phyloP scores from a whole-genome alignment of 2,888 invertebrate species.

The Drosophila conformis region DNA sequence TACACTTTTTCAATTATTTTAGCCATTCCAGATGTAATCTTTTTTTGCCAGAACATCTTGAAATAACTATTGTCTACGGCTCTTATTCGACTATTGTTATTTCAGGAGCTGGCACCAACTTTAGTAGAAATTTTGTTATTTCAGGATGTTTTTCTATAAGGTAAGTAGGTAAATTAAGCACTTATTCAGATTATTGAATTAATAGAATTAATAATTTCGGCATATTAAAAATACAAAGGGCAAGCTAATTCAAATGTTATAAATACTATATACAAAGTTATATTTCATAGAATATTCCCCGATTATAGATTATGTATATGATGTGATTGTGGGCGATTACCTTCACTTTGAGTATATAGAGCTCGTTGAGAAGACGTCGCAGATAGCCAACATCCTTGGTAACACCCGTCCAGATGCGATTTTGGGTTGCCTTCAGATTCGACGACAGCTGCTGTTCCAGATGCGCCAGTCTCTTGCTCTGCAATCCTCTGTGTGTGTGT shows the following conservation, averaged over 20 bases:
- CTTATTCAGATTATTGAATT: not conserved
- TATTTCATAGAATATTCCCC: not conserved
- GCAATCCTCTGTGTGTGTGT: conserved; percentile 82
- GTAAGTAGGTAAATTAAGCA: not conserved
- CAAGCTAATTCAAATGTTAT: not conserved
- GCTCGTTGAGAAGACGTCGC: conserved; percentile 91
- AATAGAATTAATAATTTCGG: not conserved
- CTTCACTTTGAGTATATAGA: conserved; percentile 93
- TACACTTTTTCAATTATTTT: not conserved
- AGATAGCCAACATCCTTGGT: conserved; percentile 91
- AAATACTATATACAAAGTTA: not conserved
- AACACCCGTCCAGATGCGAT: conserved; percentile 91
- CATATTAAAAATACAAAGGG: not conserved
- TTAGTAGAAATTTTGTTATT: not conserved
- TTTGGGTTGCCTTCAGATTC: conserved; percentile 92
- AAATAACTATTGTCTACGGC: not conserved
- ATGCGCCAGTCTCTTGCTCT: conserved; percentile 90
- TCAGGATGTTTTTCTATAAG: not conserved
- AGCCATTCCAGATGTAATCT: not conserved
- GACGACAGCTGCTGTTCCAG: conserved; percentile 91
- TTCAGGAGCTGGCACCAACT: not conserved
- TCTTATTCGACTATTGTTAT: not conserved
- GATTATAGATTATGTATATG: conserved; percentile 12
- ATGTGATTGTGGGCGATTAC: conserved; percentile 84
- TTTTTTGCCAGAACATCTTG: not conserved